Percentiles rank a stretch among this genome's conserved stretches.
Evolutionary conservation across 1,140 invertebrate genomes (phyloP).

Genomic region (Oppia nitens): DNA sequence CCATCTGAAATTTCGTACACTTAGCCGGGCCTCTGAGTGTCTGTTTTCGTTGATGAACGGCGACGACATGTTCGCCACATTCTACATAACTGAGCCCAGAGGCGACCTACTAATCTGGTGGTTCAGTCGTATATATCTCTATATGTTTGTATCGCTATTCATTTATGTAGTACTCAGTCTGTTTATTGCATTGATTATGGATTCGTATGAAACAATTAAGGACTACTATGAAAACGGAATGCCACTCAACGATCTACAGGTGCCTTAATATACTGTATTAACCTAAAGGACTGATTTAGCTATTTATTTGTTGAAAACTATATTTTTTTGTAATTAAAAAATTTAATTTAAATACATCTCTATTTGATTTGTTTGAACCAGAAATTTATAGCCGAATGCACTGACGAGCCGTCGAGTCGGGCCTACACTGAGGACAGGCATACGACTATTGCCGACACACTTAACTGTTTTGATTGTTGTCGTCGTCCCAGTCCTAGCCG

Average conservation of each 20-base stretch:
- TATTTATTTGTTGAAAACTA: background rate
- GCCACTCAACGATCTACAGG: background rate
- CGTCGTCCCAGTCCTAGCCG: too few species aligned
- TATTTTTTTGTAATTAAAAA: background rate
- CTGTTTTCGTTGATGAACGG: conserved; percentile 34
- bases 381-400: background rate
- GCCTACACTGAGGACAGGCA: background rate
- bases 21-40: conserved; percentile 75
- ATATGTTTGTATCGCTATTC: conserved; percentile 87
- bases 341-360: background rate
- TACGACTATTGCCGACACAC: background rate
- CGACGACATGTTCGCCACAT: conserved; percentile 15
- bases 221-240: conserved; percentile 23
- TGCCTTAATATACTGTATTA: background rate
- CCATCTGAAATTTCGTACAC: conserved; percentile 84
- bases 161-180: conserved; percentile 95
- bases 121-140: conserved; percentile 90
- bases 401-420: background rate
- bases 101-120: conserved; percentile 70
- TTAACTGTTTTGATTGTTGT: background rate
- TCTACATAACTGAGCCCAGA: conserved; percentile 46
- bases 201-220: conserved; percentile 95
- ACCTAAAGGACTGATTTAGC: too few species aligned
- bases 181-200: conserved; percentile 97
- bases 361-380: too few species aligned